Percentiles rank a stretch among this genome's conserved stretches.
phyloP scores from a whole-genome alignment of 2,797 vertebrate genomes.

The Enteromius mattozi region DNA sequence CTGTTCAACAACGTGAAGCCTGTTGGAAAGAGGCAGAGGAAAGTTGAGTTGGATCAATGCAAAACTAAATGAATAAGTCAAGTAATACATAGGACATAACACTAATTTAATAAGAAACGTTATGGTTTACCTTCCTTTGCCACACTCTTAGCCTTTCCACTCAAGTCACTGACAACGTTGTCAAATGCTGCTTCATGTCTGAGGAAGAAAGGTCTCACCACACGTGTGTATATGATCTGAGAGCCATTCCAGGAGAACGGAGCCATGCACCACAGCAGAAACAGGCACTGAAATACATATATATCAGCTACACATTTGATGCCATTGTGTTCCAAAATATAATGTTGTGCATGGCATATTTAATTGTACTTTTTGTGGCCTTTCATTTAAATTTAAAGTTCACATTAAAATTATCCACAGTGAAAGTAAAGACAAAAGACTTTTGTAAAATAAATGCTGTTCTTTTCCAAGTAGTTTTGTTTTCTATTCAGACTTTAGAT shows the following conservation, averaged over 20 bases:
- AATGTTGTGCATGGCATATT: background rate
- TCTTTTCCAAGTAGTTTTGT: background rate
- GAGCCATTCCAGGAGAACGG: conserved; percentile 93
- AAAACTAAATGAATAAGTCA: background rate
- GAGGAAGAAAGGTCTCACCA: conserved; percentile 89
- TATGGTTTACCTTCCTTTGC: conserved; percentile 81
- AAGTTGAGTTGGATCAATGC: background rate
- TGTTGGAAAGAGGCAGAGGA: conserved; percentile 59
- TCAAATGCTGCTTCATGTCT: conserved; percentile 86
- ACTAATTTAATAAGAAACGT: background rate
- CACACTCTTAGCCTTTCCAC: conserved; percentile 78
- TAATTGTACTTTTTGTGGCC: background rate
- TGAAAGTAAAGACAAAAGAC: background rate
- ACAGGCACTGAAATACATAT: conserved; percentile 81
- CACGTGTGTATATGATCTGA: conserved; percentile 80
- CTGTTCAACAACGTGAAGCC: conserved; percentile 71
- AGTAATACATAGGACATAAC: background rate
- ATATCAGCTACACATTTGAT: background rate
- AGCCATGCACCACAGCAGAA: conserved; percentile 96
- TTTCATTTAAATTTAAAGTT: background rate
- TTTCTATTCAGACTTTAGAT: background rate
- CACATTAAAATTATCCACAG: background rate
- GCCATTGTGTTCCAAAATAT: background rate
- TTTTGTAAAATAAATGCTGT: no score
- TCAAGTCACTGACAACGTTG: conserved; percentile 79